Percentiles rank a stretch among this genome's conserved stretches.
phyloP scores from a whole-genome alignment of 2,113 vertebrate species.

The Anser brachyrhynchus region DNA sequence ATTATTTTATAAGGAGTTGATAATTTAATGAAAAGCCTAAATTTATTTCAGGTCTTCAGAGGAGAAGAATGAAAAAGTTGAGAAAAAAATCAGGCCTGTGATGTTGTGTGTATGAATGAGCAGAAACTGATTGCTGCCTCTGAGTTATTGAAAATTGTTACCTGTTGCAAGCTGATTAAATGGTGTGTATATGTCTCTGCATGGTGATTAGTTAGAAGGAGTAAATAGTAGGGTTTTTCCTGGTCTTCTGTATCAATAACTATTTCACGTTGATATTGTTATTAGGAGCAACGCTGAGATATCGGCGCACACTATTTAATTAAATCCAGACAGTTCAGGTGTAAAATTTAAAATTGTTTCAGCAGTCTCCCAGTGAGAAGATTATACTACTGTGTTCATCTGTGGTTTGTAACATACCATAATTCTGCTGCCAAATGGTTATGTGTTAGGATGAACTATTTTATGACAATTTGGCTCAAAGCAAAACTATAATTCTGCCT shows the following conservation, averaged over 20 bases:
- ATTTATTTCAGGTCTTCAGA: not conserved
- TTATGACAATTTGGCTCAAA: conserved; percentile 37
- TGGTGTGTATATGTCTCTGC: not conserved
- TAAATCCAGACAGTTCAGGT: conserved; percentile 39
- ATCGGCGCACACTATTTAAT: conserved; percentile 9
- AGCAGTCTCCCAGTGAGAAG: not conserved
- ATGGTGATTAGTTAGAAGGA: not conserved
- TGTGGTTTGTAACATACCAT: not conserved
- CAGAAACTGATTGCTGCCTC: not conserved
- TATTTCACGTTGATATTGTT: not conserved
- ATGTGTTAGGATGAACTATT: conserved; percentile 31
- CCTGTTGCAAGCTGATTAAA: not conserved
- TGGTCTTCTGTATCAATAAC: not conserved
- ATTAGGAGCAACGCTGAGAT: not conserved
- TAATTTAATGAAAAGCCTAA: not conserved
- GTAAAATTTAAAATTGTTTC: conserved; percentile 50
- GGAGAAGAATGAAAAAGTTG: not conserved
- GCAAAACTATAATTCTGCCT: conserved; percentile 37
- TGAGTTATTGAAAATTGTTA: not conserved
- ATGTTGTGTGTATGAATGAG: not conserved
- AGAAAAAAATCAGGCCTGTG: not conserved
- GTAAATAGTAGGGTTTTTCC: not conserved
- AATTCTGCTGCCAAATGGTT: conserved; percentile 9
- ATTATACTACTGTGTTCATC: not conserved
- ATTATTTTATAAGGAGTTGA: not conserved